Conservation (phyloP, 92 coral and sea anemone genomes). For the Pocillopora grandis region DNA sequence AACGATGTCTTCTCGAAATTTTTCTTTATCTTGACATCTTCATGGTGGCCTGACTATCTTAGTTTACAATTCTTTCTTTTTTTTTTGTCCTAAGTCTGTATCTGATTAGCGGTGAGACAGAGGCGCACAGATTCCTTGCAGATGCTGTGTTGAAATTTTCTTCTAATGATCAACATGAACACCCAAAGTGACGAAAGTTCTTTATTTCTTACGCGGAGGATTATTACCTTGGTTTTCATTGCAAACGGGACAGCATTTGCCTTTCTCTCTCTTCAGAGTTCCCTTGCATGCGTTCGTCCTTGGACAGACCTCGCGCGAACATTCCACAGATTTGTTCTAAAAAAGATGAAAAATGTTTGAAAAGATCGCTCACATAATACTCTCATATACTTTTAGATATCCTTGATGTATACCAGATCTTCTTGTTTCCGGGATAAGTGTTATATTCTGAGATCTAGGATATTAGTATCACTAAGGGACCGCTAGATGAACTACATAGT, state of each 20-base stretch:
- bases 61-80: no score
- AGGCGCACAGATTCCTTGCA: no score
- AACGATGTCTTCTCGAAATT: no score
- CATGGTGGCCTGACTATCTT: no score
- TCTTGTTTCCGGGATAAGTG: neutral
- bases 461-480: neutral
- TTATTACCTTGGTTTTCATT: conserved; percentile 24
- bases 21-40: no score
- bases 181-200: neutral
- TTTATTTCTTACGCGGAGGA: no score
- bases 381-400: no score
- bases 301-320: conserved; percentile 49
- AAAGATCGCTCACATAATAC: neutral
- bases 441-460: neutral
- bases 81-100: no score
- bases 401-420: no score
- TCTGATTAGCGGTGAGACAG: no score
- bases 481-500: neutral
- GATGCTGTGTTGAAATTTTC: neutral
- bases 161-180: neutral
- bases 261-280: conserved; percentile 12
- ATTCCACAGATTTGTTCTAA: conserved; percentile 54
- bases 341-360: neutral
- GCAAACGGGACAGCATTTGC: conserved; percentile 63
- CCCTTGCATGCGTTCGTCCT: conserved; percentile 38